Base-by-base conservation (phyloP, 2,888 invertebrate species). In the Acronicta psi region DNA sequence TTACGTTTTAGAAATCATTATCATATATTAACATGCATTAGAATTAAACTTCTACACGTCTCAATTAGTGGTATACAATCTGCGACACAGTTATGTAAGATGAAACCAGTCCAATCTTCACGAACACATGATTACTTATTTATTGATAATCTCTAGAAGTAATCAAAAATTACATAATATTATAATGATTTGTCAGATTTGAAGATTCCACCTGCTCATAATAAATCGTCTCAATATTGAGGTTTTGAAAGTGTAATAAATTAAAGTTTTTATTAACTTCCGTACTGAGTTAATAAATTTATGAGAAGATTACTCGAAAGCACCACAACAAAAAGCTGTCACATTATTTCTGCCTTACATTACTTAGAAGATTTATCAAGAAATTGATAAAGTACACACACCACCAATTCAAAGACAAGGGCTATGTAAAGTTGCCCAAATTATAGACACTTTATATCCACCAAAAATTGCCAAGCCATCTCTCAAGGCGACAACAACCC, bases 211-310 rank as follows among this genome's bases (percentile, higher is more conserved):
- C 13, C 20, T 41, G 44, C 18, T 52, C 45, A 41, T 40, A 20
- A 59, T 11, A 51, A 62, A 47, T 44, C 18, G n/a, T 36, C 31
- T 18, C 34, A 46, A 65, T 59, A 43, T 61, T 25, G 13, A 38
- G 16, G 42, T 53, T 61, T 70, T 49, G 72, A 70, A 77, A 74
- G 77, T 59, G 41, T 23, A 43, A 59, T 55, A 64, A 54, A 56
- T 52, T 40, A 16, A 0, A 57, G 23, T 17, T 57, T 60, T 50
- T 54, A 69, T 62, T n/a, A n/a, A 73, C 64, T 75, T 75, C 75
- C 78, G 59, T 47, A 50, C 29, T 29, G 11, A 64, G 25, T 40
- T 43, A 37, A 41, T 20, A 37, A 41, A 36, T 59, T 41, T 49
- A 60, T 51, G 31, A n/a, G n/a, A 29, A 43, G 31, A 41, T 56